These are phyloP conservation scores for Mesoclemmys tuberculata DNA, from an alignment of 2,113 vertebrate genomes.

Conservation along the genomic window DNA sequence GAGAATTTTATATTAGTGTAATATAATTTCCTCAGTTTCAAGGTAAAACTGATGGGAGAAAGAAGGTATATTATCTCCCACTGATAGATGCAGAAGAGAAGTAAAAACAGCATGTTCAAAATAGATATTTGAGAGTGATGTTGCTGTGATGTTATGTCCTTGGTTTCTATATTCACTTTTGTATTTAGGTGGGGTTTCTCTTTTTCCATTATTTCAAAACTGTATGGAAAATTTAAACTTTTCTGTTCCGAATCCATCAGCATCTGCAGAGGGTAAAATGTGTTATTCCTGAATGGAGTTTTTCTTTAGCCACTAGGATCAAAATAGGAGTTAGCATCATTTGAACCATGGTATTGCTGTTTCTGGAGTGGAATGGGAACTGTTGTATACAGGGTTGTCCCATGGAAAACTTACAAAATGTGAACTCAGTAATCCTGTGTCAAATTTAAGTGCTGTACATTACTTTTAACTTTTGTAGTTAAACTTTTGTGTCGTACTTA, in stretches of 20 bases:
- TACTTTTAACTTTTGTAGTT: background rate
- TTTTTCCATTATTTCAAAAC: background rate
- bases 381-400: background rate
- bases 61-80: background rate
- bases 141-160: background rate
- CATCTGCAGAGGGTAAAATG: background rate
- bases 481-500: fast-evolving
- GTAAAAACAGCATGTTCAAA: background rate
- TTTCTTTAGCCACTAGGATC: background rate
- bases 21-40: background rate
- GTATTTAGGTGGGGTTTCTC: background rate
- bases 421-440: background rate
- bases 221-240: background rate
- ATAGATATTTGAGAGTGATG: background rate
- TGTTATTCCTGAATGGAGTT: background rate
- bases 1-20: background rate
- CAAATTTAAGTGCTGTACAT: background rate
- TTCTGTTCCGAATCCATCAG: background rate
- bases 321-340: background rate
- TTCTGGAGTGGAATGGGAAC: background rate
- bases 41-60: background rate
- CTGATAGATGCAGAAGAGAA: background rate
- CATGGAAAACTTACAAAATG: background rate
- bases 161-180: background rate
- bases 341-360: background rate